A percentile compares a stretch with the other conserved stretches of the same genome.
These are phyloP conservation scores for Pteruthius melanotis DNA, from an alignment of 2,113 vertebrate genomes.

Conservation along the genomic window DNA sequence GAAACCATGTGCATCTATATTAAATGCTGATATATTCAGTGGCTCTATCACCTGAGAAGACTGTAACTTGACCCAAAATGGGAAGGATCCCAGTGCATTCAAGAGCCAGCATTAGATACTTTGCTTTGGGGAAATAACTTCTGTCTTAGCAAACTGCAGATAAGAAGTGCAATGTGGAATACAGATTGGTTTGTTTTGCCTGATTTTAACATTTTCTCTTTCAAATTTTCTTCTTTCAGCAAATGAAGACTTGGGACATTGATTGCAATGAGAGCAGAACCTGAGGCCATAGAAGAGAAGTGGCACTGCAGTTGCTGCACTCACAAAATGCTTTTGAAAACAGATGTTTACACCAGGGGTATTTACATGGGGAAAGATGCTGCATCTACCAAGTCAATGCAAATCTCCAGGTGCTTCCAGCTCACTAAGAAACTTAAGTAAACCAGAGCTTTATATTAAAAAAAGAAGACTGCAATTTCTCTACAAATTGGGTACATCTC, in stretches of 20 bases:
- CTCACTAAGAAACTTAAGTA: not conserved
- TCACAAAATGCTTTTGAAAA: not conserved
- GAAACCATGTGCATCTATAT: constrained; percentile 69
- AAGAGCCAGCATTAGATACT: constrained; percentile 3
- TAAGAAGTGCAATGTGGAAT: not conserved
- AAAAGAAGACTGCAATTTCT: not conserved
- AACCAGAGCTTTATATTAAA: not conserved
- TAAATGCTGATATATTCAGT: constrained; percentile 54
- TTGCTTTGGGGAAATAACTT: constrained; percentile 55
- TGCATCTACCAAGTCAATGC: not conserved
- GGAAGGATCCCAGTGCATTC: constrained; percentile 8
- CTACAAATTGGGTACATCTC: not conserved
- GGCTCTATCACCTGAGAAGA: constrained; percentile 55
- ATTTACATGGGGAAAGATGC: not conserved
- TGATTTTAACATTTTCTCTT: not conserved
- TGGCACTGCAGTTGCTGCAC: not conserved
- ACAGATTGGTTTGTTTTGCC: not conserved
- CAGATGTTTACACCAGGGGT: not conserved
- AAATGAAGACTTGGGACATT: not conserved
- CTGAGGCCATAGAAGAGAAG: not conserved
- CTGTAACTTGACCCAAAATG: constrained; percentile 41
- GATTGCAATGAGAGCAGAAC: not conserved
- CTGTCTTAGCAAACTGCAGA: constrained; percentile 22
- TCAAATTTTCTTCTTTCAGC: not conserved
- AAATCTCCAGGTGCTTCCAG: not conserved